Evolutionary conservation across 2,888 invertebrate species (phyloP), one percentile per base, ranked within the genome.

Genomic region (Molorchus minor): DNA sequence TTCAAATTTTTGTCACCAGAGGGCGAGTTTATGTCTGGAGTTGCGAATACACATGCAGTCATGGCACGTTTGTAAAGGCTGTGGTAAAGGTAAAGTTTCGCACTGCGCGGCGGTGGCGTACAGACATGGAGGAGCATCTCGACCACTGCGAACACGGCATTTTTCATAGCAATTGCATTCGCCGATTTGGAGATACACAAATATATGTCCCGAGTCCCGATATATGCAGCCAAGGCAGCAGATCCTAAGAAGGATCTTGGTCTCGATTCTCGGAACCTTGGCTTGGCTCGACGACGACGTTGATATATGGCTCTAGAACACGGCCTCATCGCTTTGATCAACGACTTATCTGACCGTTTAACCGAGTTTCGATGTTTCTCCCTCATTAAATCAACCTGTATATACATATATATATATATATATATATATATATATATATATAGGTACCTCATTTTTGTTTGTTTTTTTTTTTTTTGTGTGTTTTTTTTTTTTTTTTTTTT

Each of bases 291-390:
- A 57, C 67, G 59, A 57, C 67, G 71, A 71, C 71, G 64, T 71
- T 71, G 71, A 71, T 70, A 70, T 70, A 71, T 70, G 71, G 68
- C 67, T 69, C 56, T 64, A 64, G 65, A 64, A 62, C 49, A 65
- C 52, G 51, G 69, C 63, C 68, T 68, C 71, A 67, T 71, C 68
- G 67, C 69, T 71, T 71, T 71, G 69, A 71, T 71, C 71, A 69
- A 71, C 69, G 64, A 69, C 68, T 70, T 71, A 70, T 70, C 71
- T 65, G 67, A 69, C 68, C 71, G 59, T 71, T 71, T 71, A 70
- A 61, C 65, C 65, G 66, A 65, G 69, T 66, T 69, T 68, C 71
- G 64, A 61, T 64, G 67, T 65, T 71, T 67, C 71, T 68, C 64
- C 68, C 68, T 71, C 71, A 71, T 71, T 71, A 71, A 71, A 71